phyloP scores from a whole-genome alignment of 2,797 vertebrate genomes.

The Hypotaenidia philippensis region DNA sequence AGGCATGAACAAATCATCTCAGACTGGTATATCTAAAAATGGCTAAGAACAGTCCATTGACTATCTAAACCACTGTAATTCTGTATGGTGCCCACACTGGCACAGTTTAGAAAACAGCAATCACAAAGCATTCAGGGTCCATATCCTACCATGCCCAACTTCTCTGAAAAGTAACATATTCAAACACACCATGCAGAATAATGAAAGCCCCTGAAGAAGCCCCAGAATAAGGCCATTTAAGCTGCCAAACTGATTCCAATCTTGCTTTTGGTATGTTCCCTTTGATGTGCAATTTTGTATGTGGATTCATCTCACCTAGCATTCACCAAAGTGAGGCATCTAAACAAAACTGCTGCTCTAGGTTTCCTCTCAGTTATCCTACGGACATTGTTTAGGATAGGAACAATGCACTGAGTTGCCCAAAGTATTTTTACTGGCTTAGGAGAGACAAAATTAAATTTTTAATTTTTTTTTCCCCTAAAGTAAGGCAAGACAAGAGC shows the following conservation, averaged over 20 bases:
- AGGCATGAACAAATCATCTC: not conserved
- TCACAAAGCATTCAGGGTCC: not conserved
- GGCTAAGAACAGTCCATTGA: not conserved
- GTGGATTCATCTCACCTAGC: not conserved
- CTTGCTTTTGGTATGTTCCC: not conserved
- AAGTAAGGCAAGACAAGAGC: not conserved
- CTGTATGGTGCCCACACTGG: not conserved
- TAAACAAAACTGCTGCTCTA: not conserved
- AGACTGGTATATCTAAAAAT: not conserved
- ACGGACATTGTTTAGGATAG: not conserved
- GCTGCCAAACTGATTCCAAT: not conserved
- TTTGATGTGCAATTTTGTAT: not conserved
- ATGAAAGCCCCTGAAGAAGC: not conserved
- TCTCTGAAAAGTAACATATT: not conserved
- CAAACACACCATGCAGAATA: not conserved
- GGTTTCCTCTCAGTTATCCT: not conserved
- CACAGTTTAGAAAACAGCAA: not conserved
- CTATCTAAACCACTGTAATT: not conserved
- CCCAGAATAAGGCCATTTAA: not conserved
- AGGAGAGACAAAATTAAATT: not conserved
- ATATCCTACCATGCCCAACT: not conserved
- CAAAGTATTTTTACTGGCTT: not conserved
- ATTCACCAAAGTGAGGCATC: not conserved
- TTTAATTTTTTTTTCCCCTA: not conserved
- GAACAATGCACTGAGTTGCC: not conserved